A percentile compares a stretch with the other conserved stretches of the same genome.
phyloP scores from a whole-genome alignment of 2,888 invertebrate species.

The Drosophila niveifrons region DNA sequence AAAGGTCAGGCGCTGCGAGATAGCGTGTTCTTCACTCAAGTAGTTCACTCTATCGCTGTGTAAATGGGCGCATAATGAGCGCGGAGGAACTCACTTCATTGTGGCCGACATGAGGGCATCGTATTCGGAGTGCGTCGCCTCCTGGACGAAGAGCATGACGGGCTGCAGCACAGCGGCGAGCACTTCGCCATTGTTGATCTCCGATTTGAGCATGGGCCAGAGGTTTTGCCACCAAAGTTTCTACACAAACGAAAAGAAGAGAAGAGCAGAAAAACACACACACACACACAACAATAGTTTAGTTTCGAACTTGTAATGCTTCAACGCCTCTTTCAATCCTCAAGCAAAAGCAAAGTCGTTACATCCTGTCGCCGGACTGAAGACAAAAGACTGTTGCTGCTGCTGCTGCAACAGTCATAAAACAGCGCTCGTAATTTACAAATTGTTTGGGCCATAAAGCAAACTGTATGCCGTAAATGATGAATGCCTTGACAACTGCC shows the following conservation, averaged over 20 bases:
- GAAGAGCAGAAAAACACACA: conserved; percentile 2
- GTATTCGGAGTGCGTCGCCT: conserved; percentile 92
- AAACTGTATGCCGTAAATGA: conserved; percentile 69
- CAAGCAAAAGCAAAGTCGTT: not conserved
- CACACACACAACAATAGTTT: conserved; percentile 35
- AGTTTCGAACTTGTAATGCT: conserved; percentile 3
- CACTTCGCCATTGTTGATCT: conserved; percentile 94
- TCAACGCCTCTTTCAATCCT: conserved; percentile 13
- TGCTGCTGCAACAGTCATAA: conserved; percentile 58
- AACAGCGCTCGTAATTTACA: conserved; percentile 65
- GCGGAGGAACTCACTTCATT: conserved; percentile 90
- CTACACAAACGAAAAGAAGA: conserved; percentile 86
- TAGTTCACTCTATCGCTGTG: conserved; percentile 6
- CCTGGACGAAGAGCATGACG: conserved; percentile 92
- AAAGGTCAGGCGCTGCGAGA: conserved; percentile 33
- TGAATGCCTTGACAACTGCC: conserved; percentile 52
- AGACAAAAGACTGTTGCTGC: conserved; percentile 18
- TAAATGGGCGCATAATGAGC: conserved; percentile 45
- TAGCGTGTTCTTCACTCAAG: conserved; percentile 29
- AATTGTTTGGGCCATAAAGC: conserved; percentile 70
- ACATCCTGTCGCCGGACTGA: not conserved
- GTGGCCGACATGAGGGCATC: conserved; percentile 93
- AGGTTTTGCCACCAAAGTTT: conserved; percentile 98
- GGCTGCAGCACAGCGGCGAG: conserved; percentile 94
- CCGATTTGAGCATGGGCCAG: conserved; percentile 94